A percentile compares a stretch with the other conserved stretches of the same genome.
phyloP scores from a whole-genome alignment of 2,888 invertebrate genomes.

The Patella depressa region DNA sequence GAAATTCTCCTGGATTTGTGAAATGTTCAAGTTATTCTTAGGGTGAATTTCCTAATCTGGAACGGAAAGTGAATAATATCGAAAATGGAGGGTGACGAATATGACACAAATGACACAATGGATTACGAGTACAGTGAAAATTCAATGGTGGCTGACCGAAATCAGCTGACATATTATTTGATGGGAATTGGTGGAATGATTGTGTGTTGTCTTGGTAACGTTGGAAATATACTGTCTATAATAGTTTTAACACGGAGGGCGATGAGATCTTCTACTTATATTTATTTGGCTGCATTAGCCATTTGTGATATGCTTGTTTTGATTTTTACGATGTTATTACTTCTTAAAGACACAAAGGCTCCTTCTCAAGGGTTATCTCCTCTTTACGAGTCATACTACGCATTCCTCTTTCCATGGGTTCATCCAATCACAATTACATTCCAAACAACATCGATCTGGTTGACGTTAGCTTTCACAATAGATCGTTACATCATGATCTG shows the following conservation, averaged over 20 bases:
- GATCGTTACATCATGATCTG: slow-evolving; percentile 72
- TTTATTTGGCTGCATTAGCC: slow-evolving; percentile 67
- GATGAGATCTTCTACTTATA: slow-evolving; percentile 69
- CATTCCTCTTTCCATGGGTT: slow-evolving; percentile 64
- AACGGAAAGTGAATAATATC: no score
- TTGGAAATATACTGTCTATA: slow-evolving; percentile 68
- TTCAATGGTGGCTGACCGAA: neutral
- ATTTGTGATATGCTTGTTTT: slow-evolving; percentile 68
- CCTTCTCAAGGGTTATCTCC: slow-evolving; percentile 41
- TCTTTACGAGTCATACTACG: slow-evolving; percentile 49
- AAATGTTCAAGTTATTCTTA: no score
- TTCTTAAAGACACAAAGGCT: slow-evolving; percentile 59
- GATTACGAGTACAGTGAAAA: no score
- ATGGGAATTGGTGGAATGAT: slow-evolving; percentile 67
- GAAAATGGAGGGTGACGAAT: no score
- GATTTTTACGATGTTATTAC: slow-evolving; percentile 59
- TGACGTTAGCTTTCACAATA: slow-evolving; percentile 69
- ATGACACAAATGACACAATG: no score
- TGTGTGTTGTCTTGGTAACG: slow-evolving; percentile 65
- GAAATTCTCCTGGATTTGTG: no score
- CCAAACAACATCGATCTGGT: slow-evolving; percentile 69
- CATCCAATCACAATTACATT: slow-evolving; percentile 68
- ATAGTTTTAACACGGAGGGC: slow-evolving; percentile 63
- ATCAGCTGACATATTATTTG: slow-evolving; percentile 61
- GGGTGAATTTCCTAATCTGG: no score